These are phyloP conservation scores for Chlorospingus flavigularis DNA, from an alignment of 2,797 vertebrate species.

Conservation along the genomic window DNA sequence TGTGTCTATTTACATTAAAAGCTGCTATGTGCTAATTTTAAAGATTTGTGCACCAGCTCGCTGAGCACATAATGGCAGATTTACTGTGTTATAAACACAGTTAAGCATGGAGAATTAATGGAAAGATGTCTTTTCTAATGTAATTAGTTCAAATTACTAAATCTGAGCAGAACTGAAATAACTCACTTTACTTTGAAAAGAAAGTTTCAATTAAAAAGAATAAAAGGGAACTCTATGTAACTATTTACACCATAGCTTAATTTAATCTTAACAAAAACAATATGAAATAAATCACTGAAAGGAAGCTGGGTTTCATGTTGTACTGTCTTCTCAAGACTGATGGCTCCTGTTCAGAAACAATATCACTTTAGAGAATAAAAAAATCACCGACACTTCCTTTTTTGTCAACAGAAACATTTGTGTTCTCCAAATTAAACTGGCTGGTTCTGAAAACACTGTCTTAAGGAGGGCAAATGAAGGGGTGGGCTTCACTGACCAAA, in stretches of 20 bases:
- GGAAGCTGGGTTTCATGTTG: conserved; percentile 61
- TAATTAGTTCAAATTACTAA: conserved; percentile 58
- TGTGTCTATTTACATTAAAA: conserved; percentile 29
- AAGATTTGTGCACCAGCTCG: conserved; percentile 41
- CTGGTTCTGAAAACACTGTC: neutral
- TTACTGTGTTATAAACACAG: conserved; percentile 49
- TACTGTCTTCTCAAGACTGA: conserved; percentile 49
- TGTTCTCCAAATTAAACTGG: neutral
- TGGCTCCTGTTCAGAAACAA: conserved; percentile 62
- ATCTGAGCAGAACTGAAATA: conserved; percentile 61
- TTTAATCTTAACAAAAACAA: conserved; percentile 68
- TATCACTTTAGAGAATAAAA: neutral
- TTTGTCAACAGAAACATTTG: conserved; percentile 41
- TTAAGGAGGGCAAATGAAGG: neutral
- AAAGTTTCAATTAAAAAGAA: conserved; percentile 42
- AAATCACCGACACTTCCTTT: conserved; percentile 36
- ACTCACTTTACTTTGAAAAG: conserved; percentile 54
- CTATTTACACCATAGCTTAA: conserved; percentile 60
- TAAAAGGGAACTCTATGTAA: conserved; percentile 56
- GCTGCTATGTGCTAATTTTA: neutral
- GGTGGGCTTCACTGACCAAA: neutral
- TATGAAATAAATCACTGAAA: conserved; percentile 60
- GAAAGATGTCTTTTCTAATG: conserved; percentile 41
- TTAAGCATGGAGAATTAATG: conserved; percentile 46
- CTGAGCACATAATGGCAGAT: conserved; percentile 44